Conservation (phyloP, 2,113 vertebrate species). For the Sporophila hypoxantha region DNA sequence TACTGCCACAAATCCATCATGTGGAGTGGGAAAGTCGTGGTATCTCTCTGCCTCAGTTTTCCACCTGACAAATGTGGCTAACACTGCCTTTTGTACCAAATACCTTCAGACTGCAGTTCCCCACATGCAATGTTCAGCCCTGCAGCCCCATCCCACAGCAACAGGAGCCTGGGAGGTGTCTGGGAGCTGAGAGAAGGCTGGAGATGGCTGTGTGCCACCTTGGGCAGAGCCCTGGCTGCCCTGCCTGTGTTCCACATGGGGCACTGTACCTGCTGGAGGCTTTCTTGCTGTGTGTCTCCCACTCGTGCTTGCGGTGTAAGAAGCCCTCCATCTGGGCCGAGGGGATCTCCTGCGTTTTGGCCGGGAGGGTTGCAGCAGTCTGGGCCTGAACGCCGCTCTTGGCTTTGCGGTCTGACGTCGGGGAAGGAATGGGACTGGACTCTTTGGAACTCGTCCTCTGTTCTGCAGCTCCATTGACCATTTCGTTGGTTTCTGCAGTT, state of each 20-base stretch:
- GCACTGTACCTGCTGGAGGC: constrained; percentile 87
- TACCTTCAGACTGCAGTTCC: background rate
- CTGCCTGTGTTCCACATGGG: accelerated
- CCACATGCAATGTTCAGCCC: background rate
- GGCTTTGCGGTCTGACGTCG: constrained; percentile 78
- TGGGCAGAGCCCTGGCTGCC: background rate
- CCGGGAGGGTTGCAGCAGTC: constrained; percentile 82
- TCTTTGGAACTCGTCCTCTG: constrained; percentile 89
- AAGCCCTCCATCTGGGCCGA: constrained; percentile 85
- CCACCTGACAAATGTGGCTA: background rate
- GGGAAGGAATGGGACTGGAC: constrained; percentile 84
- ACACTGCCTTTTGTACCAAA: background rate
- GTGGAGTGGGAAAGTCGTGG: background rate
- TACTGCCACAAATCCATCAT: background rate
- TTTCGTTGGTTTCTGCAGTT: constrained; percentile 71
- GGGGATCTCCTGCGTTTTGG: constrained; percentile 79
- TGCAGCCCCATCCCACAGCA: too few species aligned
- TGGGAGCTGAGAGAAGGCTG: background rate
- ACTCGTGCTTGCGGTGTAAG: constrained; percentile 92
- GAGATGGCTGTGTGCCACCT: background rate
- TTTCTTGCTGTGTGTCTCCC: constrained; percentile 94
- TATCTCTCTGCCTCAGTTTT: background rate
- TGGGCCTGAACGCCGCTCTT: constrained; percentile 78
- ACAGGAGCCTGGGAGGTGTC: background rate
- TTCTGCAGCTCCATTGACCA: constrained; percentile 88